Percentiles rank a stretch among this genome's conserved stretches.
Evolutionary conservation across 2,113 vertebrate species (phyloP).

Genomic region (Plecotus auritus): DNA sequence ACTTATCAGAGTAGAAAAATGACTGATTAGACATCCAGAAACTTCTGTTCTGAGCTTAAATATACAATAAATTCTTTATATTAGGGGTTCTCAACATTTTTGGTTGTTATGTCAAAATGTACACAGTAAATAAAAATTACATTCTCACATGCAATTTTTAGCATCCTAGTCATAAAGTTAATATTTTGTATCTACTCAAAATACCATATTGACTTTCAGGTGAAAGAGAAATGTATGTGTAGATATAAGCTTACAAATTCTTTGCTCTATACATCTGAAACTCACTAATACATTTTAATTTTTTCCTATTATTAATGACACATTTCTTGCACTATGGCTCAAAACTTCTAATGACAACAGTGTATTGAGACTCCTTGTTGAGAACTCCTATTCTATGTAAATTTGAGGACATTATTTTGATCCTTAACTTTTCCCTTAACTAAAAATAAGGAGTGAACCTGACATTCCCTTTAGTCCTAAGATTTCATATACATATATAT

Average conservation of each 20-base stretch:
- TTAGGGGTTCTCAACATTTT: neutral
- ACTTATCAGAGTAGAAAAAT: neutral
- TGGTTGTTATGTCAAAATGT: neutral
- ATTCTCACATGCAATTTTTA: neutral
- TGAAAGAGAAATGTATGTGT: neutral
- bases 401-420: neutral
- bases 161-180: neutral
- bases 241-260: neutral
- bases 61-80: neutral
- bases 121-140: neutral
- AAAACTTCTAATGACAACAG: neutral
- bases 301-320: neutral
- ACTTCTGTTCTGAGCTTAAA: neutral
- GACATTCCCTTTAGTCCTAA: neutral
- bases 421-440: neutral
- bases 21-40: neutral
- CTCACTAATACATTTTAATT: neutral
- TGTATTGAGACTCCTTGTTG: neutral
- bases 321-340: neutral
- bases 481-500: neutral
- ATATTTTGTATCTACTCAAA: neutral
- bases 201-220: neutral
- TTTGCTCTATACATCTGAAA: neutral
- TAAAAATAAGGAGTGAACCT: neutral
- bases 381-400: neutral